These are phyloP conservation scores for Platyrinchus mystaceus DNA, from an alignment of 2,797 vertebrate genomes.

Conservation along the genomic window DNA sequence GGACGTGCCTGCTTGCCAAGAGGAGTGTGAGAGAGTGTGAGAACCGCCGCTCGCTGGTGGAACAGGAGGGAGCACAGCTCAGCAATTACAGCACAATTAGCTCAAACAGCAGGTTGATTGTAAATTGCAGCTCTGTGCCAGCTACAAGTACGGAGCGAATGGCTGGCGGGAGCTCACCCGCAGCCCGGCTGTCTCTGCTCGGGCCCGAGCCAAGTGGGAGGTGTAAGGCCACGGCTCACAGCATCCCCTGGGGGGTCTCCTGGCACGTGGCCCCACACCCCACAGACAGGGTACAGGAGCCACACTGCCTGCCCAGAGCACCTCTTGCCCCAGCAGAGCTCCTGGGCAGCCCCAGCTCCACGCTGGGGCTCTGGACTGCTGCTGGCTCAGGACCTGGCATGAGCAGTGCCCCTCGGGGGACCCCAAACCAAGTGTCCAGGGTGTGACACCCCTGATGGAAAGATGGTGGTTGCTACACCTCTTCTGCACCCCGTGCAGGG, in stretches of 20 bases:
- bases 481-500: not conserved
- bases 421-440: not conserved
- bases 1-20: not conserved
- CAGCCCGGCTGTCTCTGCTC: not conserved
- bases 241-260: not conserved
- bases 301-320: not conserved
- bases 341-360: not conserved
- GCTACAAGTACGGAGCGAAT: not conserved
- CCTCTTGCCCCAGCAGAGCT: not conserved
- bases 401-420: not conserved
- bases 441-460: not conserved
- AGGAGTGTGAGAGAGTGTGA: not conserved
- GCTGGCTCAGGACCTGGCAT: fast-evolving
- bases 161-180: not conserved
- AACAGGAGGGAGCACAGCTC: conserved; percentile 47
- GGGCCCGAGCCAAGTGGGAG: not conserved
- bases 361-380: not conserved
- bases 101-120: conserved; percentile 63
- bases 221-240: not conserved
- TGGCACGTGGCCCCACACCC: not conserved
- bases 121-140: conserved; percentile 59
- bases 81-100: conserved; percentile 66
- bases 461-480: not conserved
- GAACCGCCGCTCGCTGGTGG: not conserved
- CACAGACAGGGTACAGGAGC: fast-evolving